Conservation (phyloP, 2,888 invertebrate species). For the Ceraclea dissimilis region DNA sequence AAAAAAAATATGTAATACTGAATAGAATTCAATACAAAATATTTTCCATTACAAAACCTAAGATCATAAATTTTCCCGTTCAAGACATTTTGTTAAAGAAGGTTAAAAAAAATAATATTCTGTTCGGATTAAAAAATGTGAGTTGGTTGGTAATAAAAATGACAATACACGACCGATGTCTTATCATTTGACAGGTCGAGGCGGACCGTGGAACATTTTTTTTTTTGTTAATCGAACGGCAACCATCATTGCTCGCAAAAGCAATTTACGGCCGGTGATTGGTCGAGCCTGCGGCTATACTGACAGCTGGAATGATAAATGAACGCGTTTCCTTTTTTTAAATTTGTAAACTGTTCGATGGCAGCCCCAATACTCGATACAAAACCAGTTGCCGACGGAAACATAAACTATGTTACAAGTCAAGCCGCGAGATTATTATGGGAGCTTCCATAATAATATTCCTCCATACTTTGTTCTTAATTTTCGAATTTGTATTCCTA, state of each 20-base stretch:
- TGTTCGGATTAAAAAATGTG: too few relatives aligned
- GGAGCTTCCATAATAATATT: neutral
- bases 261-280: neutral
- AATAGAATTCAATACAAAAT: too few relatives aligned
- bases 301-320: constrained; percentile 1
- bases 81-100: too few relatives aligned
- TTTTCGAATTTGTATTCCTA: too few relatives aligned
- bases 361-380: too few relatives aligned
- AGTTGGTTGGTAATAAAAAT: too few relatives aligned
- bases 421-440: neutral
- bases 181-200: neutral
- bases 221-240: neutral
- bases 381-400: constrained; percentile 1
- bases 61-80: too few relatives aligned
- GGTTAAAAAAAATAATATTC: too few relatives aligned
- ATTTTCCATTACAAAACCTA: too few relatives aligned
- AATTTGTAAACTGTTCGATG: too few relatives aligned
- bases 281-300: neutral
- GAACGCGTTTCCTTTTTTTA: neutral
- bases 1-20: too few relatives aligned
- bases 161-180: neutral
- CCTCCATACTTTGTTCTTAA: too few relatives aligned
- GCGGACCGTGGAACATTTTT: neutral
- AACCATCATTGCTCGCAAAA: neutral
- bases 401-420: neutral